These are phyloP conservation scores for Ganaspis brasiliensis DNA, from an alignment of 2,888 invertebrate genomes.

Conservation along the genomic window DNA sequence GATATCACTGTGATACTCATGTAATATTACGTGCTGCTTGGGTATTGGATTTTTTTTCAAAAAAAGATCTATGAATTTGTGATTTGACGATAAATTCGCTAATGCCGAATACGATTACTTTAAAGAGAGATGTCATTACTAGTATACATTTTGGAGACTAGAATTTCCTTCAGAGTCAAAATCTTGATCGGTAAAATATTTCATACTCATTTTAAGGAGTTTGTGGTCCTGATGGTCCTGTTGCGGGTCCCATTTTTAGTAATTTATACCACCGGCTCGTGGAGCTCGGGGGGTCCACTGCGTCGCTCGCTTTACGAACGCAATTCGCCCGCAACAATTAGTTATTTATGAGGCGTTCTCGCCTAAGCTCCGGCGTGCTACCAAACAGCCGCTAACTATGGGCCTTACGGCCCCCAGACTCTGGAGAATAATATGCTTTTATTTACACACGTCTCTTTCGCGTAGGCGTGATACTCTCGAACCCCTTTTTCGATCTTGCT, in stretches of 20 bases:
- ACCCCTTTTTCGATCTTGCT: constrained; percentile 52
- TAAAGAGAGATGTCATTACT: too few species aligned
- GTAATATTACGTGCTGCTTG: too few species aligned
- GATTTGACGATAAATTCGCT: too few species aligned
- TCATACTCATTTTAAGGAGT: constrained; percentile 9
- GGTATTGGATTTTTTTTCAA: too few species aligned
- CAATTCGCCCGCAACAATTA: constrained; percentile 69
- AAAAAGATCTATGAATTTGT: too few species aligned
- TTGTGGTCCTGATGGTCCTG: constrained; percentile 11
- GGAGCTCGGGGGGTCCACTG: constrained; percentile 62
- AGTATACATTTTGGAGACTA: too few species aligned
- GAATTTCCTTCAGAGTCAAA: constrained; percentile 7
- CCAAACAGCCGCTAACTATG: constrained; percentile 53
- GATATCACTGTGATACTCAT: too few species aligned
- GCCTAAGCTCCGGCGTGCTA: constrained; percentile 59
- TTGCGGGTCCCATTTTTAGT: constrained; percentile 48
- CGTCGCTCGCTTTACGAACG: constrained; percentile 62
- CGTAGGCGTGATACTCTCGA: constrained; percentile 57
- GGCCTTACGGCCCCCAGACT: constrained; percentile 57
- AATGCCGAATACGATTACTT: too few species aligned
- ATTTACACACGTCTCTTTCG: constrained; percentile 60
- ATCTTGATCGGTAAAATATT: constrained; percentile 26
- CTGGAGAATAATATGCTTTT: constrained; percentile 63
- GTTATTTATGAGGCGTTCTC: constrained; percentile 69
- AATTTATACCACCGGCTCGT: constrained; percentile 59